These are phyloP conservation scores for Phoeniculus purpureus DNA, from an alignment of 2,797 vertebrate species.

Conservation along the genomic window DNA sequence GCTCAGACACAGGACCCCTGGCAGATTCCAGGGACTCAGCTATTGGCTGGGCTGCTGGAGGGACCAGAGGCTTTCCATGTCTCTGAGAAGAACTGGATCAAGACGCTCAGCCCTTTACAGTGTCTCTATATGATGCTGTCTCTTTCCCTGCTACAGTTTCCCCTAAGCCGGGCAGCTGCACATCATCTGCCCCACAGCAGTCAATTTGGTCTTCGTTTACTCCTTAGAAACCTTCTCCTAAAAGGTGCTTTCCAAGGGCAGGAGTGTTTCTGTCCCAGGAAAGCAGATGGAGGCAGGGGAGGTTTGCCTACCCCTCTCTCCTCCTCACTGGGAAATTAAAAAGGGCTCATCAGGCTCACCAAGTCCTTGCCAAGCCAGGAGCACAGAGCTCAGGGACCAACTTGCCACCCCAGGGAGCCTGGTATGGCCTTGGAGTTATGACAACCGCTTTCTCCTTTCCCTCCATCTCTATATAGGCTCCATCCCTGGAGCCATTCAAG, in stretches of 20 bases:
- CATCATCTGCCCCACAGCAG: rapidly evolving
- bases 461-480: neutral
- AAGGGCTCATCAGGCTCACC: rapidly evolving
- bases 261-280: neutral
- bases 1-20: neutral
- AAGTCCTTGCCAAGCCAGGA: neutral
- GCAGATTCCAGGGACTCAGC: neutral
- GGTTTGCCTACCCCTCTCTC: rapidly evolving
- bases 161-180: neutral
- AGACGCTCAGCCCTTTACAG: neutral
- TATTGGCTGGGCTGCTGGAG: rapidly evolving
- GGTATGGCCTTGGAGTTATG: neutral
- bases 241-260: neutral
- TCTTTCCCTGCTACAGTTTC: neutral
- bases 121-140: rapidly evolving
- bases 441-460: neutral
- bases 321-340: neutral
- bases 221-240: neutral
- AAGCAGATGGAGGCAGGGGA: neutral
- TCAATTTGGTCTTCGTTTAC: neutral
- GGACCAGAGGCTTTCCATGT: neutral
- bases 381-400: neutral
- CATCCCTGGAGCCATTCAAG: too few species aligned
- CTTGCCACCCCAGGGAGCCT: neutral
- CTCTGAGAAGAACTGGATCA: rapidly evolving